Conservation (phyloP, 2,113 vertebrate genomes). For the Megaceryle torquata region DNA sequence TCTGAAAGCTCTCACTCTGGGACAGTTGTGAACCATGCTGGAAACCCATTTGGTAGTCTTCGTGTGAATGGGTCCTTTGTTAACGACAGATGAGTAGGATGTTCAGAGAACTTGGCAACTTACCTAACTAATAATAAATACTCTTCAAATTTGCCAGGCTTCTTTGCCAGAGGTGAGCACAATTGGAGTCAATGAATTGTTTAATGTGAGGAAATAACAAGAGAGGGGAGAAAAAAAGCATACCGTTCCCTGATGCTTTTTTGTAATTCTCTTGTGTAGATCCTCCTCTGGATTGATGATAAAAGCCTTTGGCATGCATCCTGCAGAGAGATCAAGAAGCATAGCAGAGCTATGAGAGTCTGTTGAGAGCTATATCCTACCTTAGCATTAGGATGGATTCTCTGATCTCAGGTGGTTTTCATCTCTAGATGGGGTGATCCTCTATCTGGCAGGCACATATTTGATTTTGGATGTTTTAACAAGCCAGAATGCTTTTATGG, state of each 20-base stretch:
- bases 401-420: slow-evolving; percentile 16
- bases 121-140: slow-evolving; percentile 54
- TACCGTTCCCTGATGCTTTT: background rate
- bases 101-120: slow-evolving; percentile 59
- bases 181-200: slow-evolving; percentile 63
- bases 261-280: slow-evolving; percentile 17
- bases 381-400: background rate
- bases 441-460: background rate
- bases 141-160: slow-evolving; percentile 46
- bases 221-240: background rate
- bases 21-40: background rate
- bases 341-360: background rate
- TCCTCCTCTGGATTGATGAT: background rate
- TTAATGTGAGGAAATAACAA: slow-evolving; percentile 58
- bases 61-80: slow-evolving; percentile 47
- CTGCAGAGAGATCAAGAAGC: background rate
- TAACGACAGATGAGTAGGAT: slow-evolving; percentile 11
- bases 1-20: background rate
- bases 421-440: background rate
- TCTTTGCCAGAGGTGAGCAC: background rate
- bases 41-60: background rate
- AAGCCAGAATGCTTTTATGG: slow-evolving; percentile 7
- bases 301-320: slow-evolving; percentile 2
- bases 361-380: background rate
- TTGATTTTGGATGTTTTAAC: slow-evolving; percentile 17